Conservation (phyloP, 2,888 invertebrate species). For the Dryobotodes eremita region DNA sequence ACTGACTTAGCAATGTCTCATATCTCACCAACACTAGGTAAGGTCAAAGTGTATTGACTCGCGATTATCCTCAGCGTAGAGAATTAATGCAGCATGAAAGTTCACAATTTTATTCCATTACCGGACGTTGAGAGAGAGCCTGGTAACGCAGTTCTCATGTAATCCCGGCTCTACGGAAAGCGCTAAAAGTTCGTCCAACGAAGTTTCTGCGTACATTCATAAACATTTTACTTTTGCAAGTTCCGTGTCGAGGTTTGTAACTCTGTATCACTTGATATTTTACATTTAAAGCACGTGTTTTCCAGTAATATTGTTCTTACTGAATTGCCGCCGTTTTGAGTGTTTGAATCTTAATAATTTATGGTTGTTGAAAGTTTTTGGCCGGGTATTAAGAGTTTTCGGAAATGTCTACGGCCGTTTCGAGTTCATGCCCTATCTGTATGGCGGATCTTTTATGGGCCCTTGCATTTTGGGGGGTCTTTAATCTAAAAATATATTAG, state of each 20-base stretch:
- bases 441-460: constrained; percentile 33
- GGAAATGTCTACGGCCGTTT: constrained; percentile 37
- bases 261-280: constrained; percentile 78
- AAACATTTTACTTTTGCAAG: constrained; percentile 86
- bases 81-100: constrained; percentile 77
- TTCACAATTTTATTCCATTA: constrained; percentile 84
- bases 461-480: constrained; percentile 17
- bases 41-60: constrained; percentile 65
- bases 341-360: constrained; percentile 60
- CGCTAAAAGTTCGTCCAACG: constrained; percentile 80
- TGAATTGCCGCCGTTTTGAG: constrained; percentile 46
- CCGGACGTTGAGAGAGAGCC: constrained; percentile 74
- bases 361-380: constrained; percentile 49
- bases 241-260: constrained; percentile 70
- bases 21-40: constrained; percentile 25
- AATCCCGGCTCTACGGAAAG: constrained; percentile 82
- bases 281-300: constrained; percentile 75
- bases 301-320: constrained; percentile 58
- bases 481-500: not conserved
- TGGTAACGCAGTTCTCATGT: constrained; percentile 88
- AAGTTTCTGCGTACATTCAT: constrained; percentile 86
- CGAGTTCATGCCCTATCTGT: constrained; percentile 44
- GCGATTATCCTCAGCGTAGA: constrained; percentile 64
- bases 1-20: constrained; percentile 26
- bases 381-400: constrained; percentile 56